phyloP scores from a whole-genome alignment of 2,888 invertebrate species.

The Ennomos quercinarius region DNA sequence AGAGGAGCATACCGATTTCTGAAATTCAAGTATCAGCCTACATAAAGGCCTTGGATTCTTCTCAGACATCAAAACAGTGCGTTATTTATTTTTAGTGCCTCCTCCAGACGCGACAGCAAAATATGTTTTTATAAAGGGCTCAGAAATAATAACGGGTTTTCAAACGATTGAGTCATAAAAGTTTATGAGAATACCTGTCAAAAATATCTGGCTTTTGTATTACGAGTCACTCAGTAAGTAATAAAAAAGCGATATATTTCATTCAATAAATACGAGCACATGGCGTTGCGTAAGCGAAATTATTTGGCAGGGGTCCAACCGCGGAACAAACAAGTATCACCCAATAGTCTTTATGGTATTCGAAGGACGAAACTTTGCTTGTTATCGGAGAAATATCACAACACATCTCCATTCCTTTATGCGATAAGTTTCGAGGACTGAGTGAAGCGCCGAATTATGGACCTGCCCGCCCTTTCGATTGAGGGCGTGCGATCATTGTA shows the following conservation, averaged over 20 bases:
- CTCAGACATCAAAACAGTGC: neutral
- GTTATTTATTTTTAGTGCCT: slow-evolving; percentile 6
- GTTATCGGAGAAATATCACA: slow-evolving; percentile 80
- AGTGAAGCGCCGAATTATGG: slow-evolving; percentile 48
- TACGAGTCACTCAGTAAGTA: slow-evolving; percentile 40
- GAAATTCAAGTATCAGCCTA: slow-evolving; percentile 15
- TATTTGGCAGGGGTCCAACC: slow-evolving; percentile 56
- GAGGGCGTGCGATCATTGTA: slow-evolving; percentile 15
- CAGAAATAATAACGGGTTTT: slow-evolving; percentile 23
- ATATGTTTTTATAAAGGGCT: slow-evolving; percentile 17
- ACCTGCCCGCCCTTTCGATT: slow-evolving; percentile 38
- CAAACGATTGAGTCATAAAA: slow-evolving; percentile 31
- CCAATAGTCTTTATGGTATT: slow-evolving; percentile 55
- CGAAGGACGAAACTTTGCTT: slow-evolving; percentile 74
- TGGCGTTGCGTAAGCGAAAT: slow-evolving; percentile 37
- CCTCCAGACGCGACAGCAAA: slow-evolving; percentile 1
- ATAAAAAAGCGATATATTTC: slow-evolving; percentile 40
- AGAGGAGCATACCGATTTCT: slow-evolving; percentile 24
- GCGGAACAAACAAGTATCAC: slow-evolving; percentile 52
- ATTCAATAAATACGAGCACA: slow-evolving; percentile 42
- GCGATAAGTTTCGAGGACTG: slow-evolving; percentile 69
- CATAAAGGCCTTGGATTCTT: slow-evolving; percentile 1
- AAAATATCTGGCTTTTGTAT: slow-evolving; percentile 33
- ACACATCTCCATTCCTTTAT: slow-evolving; percentile 74
- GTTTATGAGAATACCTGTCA: slow-evolving; percentile 32